phyloP scores from a whole-genome alignment of 64 coral and sea anemone species.

The Acropora yongei region DNA sequence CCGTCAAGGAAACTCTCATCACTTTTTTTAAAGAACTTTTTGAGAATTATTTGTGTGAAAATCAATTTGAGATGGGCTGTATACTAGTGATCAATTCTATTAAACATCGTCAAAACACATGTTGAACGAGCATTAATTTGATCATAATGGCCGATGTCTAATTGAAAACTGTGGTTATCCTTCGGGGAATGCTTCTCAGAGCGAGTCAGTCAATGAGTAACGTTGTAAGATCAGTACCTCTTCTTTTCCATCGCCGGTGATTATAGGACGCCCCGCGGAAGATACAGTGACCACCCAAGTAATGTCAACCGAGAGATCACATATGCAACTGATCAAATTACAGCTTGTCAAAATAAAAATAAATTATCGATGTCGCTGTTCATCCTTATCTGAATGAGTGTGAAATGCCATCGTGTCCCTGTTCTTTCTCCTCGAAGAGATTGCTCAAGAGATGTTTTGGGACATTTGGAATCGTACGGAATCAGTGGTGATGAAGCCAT shows the following conservation, averaged over 20 bases:
- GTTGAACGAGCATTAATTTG: too few species aligned
- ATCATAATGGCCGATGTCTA: not conserved
- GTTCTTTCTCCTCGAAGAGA: not conserved
- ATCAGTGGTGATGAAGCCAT: not conserved
- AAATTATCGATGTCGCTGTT: too few species aligned
- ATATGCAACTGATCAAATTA: not conserved
- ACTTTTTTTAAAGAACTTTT: too few species aligned
- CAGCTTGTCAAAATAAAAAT: too few species aligned
- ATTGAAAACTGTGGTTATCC: constrained; percentile 3
- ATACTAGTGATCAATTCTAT: constrained; percentile 11
- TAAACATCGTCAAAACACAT: not conserved
- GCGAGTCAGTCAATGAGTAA: constrained; percentile 12
- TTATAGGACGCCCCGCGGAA: too few species aligned
- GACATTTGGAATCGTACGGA: not conserved
- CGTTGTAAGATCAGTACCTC: too few species aligned
- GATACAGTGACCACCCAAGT: not conserved
- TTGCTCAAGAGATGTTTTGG: not conserved
- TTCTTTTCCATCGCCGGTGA: not conserved
- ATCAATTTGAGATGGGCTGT: constrained; percentile 12
- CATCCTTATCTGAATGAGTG: too few species aligned
- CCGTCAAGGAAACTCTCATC: too few species aligned
- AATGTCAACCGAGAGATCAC: constrained; percentile 9
- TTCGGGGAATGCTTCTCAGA: constrained; percentile 11
- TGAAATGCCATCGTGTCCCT: too few species aligned
- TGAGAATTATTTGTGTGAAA: not conserved